phyloP scores from a whole-genome alignment of 2,797 vertebrate species.

The Etheostoma perlongum region DNA sequence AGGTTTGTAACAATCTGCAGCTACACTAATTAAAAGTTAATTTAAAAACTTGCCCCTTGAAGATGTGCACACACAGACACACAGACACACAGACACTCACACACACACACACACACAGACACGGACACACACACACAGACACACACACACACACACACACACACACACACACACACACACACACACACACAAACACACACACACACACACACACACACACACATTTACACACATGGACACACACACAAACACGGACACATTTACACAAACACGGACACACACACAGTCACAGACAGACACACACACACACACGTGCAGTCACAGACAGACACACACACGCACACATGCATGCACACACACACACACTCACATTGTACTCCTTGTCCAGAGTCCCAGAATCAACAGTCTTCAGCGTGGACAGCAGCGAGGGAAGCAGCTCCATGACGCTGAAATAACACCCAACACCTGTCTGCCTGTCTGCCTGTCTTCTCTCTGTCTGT shows the following conservation, averaged over 20 bases:
- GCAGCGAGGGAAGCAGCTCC: slow-evolving; percentile 53
- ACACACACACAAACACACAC: not conserved
- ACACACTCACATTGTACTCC: slow-evolving; percentile 60
- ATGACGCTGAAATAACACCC: slow-evolving; percentile 10
- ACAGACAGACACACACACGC: not conserved
- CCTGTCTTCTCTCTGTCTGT: not conserved
- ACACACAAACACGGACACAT: not conserved
- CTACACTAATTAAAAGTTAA: too few species aligned
- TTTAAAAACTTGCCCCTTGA: too few species aligned
- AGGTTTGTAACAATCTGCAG: too few species aligned
- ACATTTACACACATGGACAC: not conserved
- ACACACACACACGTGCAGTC: not conserved
- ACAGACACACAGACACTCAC: too few species aligned
- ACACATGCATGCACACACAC: not conserved
- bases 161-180: too few species aligned
- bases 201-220: not conserved
- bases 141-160: too few species aligned
- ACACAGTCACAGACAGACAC: not conserved
- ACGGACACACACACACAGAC: too few species aligned
- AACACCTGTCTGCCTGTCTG: not conserved
- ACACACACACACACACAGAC: too few species aligned
- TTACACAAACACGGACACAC: not conserved
- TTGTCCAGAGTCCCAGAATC: slow-evolving; percentile 26
- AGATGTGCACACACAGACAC: too few species aligned
- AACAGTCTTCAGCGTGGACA: slow-evolving; percentile 26